Base-by-base conservation (phyloP, 2,113 vertebrate species). In the Paramisgurnus dabryanus region DNA sequence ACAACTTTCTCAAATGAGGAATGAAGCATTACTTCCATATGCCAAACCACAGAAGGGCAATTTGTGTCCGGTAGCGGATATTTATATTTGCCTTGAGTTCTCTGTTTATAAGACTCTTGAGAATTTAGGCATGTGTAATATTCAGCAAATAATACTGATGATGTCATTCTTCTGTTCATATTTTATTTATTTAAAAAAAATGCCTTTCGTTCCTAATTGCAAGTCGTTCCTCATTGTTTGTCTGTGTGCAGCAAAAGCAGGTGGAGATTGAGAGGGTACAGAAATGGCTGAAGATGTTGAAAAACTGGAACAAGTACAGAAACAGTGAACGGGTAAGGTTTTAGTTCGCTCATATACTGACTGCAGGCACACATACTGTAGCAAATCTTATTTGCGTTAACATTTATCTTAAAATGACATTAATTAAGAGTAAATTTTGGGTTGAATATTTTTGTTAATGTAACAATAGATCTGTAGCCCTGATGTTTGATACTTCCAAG, bases 201-300 rank as follows among this genome's bases (percentile, higher is more conserved):
- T 34, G 27, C 27, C 1, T 2, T 34, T 34, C 27, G 27, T 34
- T 34, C 27, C 27, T 34, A 34, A 34, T 49, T 65, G 43, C 5
- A 78, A 3, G 5, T 63, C 9, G 17, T 68, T 7, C 76, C 66
- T 0, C 12, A 27, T 41, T 80, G 18, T 82, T 57, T 70, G n/a
- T 3, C 12, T 68, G 81, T 68, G 10, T 40, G 7, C 83, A 98
- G 96, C 95, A 95, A 92, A 98, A 96, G 75, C 93, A 92, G 11
- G 94, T 93, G 70, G 96, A 97, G 86, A 90, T 97, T 0, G 95
- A 97, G 84, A 92, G 96, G 0, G 94, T 95, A 81, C 92, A 93
- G 87, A 98, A 98, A 90, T 98, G 96, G 96, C 82, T 98, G 65
- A 98, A 97, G 91, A 97, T 98, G 96, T 90, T 96, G 86, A 95